Percentiles rank a stretch among this genome's conserved stretches.
These are phyloP conservation scores for Plectus sambesii DNA, from an alignment of 1,140 invertebrate species.

Conservation along the genomic window DNA sequence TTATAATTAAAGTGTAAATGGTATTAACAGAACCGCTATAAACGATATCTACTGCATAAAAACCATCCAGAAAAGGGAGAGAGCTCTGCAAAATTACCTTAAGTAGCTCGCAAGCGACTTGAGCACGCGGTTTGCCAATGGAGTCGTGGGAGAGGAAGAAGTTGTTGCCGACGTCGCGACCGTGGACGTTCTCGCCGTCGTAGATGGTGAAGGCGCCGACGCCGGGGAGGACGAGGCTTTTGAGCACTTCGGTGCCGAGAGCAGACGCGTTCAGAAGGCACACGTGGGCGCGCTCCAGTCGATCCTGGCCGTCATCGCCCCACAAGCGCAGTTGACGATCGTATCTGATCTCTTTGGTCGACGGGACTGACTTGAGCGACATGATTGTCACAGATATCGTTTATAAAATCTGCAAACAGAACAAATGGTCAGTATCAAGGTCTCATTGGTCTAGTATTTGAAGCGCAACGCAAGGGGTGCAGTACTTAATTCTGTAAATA, in stretches of 20 bases:
- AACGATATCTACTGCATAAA: no score
- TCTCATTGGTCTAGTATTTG: no score
- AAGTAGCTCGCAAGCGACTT: conserved; percentile 4
- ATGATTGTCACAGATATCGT: no score
- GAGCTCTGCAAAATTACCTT: background rate
- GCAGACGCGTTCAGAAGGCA: conserved; percentile 28
- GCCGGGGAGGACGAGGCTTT: conserved; percentile 28
- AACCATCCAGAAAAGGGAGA: no score
- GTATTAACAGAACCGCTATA: no score
- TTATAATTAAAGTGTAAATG: no score
- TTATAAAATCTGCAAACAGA: no score
- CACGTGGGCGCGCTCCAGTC: conserved; percentile 18
- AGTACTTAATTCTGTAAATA: no score
- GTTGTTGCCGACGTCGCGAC: conserved; percentile 27
- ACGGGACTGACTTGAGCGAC: no score
- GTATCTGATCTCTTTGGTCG: no score
- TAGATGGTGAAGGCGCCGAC: conserved; percentile 24
- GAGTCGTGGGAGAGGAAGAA: conserved; percentile 16
- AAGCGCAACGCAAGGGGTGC: no score
- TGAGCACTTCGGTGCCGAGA: conserved; percentile 27
- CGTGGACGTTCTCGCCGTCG: conserved; percentile 21
- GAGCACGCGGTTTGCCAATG: conserved; percentile 9
- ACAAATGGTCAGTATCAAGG: no score
- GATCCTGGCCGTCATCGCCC: conserved; percentile 31
- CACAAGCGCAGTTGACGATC: conserved; percentile 30